phyloP scores from a whole-genome alignment of 2,888 invertebrate species.

The Adelognathus sp. region DNA sequence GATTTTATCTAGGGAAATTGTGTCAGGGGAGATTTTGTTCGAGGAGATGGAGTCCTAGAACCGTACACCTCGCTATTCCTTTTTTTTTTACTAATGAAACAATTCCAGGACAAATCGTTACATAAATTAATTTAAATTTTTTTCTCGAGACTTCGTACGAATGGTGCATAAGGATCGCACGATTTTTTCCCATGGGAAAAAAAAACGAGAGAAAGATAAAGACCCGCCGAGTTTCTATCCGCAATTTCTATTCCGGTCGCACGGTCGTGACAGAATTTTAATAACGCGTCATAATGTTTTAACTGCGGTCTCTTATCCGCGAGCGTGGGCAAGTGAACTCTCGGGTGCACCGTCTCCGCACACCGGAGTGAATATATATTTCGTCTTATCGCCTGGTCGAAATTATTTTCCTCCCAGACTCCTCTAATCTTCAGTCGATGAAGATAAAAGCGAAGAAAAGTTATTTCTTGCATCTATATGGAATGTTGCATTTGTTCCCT shows the following conservation, averaged over 20 bases:
- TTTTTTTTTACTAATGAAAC: slow-evolving; percentile 7
- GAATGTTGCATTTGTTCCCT: background rate
- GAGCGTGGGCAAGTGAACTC: slow-evolving; percentile 6
- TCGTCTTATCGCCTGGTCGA: slow-evolving; percentile 9
- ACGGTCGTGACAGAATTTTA: slow-evolving; percentile 44
- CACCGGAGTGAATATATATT: slow-evolving; percentile 37
- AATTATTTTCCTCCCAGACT: slow-evolving; percentile 31
- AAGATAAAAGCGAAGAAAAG: background rate
- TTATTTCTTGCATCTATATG: background rate
- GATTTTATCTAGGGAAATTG: too few relatives aligned
- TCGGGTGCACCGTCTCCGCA: background rate
- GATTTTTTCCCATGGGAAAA: background rate
- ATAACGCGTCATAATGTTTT: slow-evolving; percentile 44
- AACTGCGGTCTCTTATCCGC: slow-evolving; percentile 27
- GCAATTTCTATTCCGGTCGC: background rate
- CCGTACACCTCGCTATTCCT: too few relatives aligned
- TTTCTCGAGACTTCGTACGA: background rate
- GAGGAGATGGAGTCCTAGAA: too few relatives aligned
- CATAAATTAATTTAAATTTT: background rate
- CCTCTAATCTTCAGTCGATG: slow-evolving; percentile 4
- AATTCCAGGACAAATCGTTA: background rate
- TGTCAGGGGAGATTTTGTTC: too few relatives aligned
- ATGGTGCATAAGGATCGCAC: background rate
- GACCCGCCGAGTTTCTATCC: background rate
- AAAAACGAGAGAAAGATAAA: background rate